phyloP scores from a whole-genome alignment of 2,888 invertebrate genomes.

The Orthosia incerta region DNA sequence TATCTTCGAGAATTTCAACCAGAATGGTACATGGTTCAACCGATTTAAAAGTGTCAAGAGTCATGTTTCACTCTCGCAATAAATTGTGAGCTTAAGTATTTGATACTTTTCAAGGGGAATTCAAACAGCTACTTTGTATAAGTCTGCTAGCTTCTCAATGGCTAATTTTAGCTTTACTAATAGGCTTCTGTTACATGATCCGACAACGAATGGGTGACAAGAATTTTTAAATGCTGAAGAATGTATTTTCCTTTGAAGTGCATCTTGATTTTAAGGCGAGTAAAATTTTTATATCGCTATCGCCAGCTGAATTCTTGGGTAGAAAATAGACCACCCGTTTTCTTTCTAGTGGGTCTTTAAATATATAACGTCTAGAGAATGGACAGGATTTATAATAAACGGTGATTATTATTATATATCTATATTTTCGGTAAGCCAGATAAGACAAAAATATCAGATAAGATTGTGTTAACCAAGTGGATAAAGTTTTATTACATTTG shows the following conservation, averaged over 20 bases:
- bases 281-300: conserved; percentile 8
- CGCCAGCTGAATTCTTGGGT: not conserved
- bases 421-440: not conserved
- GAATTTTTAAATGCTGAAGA: conserved; percentile 23
- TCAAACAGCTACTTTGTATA: conserved; percentile 52
- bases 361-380: not conserved
- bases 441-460: no score
- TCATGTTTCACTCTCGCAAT: conserved; percentile 63
- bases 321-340: not conserved
- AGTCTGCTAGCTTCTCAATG: conserved; percentile 27
- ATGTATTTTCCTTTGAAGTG: conserved; percentile 8
- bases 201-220: conserved; percentile 47
- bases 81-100: conserved; percentile 66
- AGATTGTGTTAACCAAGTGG: not conserved
- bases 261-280: conserved; percentile 7
- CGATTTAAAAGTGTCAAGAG: conserved; percentile 57
- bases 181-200: conserved; percentile 56
- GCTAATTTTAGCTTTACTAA: conserved; percentile 63
- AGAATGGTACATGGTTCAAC: conserved; percentile 58
- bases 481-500: not conserved
- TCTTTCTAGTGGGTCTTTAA: not conserved
- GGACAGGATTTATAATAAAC: no score
- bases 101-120: conserved; percentile 65
- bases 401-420: no score
- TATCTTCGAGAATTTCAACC: conserved; percentile 44